Conservation (phyloP, 2,888 invertebrate species). For the Uloborus plumipes region DNA sequence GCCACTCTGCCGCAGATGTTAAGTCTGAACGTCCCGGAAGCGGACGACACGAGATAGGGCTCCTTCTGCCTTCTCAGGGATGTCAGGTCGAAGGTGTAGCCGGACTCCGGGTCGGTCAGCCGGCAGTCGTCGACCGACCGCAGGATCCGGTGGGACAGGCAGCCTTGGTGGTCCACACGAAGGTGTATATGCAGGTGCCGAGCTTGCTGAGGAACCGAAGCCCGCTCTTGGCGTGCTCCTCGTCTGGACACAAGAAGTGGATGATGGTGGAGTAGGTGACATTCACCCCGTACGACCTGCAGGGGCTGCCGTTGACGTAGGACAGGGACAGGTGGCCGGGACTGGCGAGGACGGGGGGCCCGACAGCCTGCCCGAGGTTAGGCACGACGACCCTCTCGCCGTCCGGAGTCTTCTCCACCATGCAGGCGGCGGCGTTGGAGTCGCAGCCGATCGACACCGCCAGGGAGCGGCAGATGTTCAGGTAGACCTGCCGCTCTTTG, state of each 20-base stretch:
- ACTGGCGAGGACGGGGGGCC: slow-evolving; percentile 66
- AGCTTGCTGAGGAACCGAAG: slow-evolving; percentile 60
- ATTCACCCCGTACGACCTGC: slow-evolving; percentile 66
- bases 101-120: slow-evolving; percentile 67
- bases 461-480: slow-evolving; percentile 52
- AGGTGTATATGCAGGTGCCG: slow-evolving; percentile 68
- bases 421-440: slow-evolving; percentile 52
- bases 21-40: slow-evolving; percentile 18
- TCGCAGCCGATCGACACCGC: slow-evolving; percentile 28
- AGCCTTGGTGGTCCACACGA: slow-evolving; percentile 69
- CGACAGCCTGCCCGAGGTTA: slow-evolving; percentile 32
- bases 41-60: slow-evolving; percentile 67
- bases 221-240: slow-evolving; percentile 23
- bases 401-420: slow-evolving; percentile 15
- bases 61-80: slow-evolving; percentile 65
- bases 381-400: slow-evolving; percentile 24
- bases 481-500: slow-evolving; percentile 40
- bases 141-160: slow-evolving; percentile 68
- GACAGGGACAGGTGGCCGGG: slow-evolving; percentile 67
- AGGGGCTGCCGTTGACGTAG: slow-evolving; percentile 68
- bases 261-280: slow-evolving; percentile 68
- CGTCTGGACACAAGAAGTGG: slow-evolving; percentile 68
- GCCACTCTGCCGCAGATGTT: slow-evolving; percentile 46
- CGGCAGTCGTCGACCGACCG: slow-evolving; percentile 56
- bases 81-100: slow-evolving; percentile 68